A percentile compares a stretch with the other conserved stretches of the same genome.
These are phyloP conservation scores for Bombus picipes DNA, from an alignment of 1,140 invertebrate genomes.

Conservation along the genomic window DNA sequence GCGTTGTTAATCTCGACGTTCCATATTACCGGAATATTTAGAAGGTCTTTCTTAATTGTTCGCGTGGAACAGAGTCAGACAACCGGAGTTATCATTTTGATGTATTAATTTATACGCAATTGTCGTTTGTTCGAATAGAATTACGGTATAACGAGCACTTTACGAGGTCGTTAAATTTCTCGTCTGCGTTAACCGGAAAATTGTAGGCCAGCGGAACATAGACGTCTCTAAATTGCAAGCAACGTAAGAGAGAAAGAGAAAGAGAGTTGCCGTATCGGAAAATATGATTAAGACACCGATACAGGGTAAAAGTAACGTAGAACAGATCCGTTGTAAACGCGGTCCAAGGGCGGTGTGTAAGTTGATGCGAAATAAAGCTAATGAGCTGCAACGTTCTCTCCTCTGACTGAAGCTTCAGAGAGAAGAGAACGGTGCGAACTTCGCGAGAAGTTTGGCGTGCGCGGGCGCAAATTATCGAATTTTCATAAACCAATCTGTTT, in stretches of 20 bases:
- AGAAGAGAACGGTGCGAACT: background rate
- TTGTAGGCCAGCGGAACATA: background rate
- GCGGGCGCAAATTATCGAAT: background rate
- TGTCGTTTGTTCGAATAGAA: conserved; percentile 14
- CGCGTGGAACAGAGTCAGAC: background rate
- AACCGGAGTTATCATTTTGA: conserved; percentile 20
- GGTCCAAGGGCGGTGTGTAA: background rate
- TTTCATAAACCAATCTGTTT: conserved; percentile 28
- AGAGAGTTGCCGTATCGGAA: background rate
- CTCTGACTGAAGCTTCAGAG: background rate
- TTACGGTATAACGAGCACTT: conserved; percentile 33
- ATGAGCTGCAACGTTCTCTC: conserved; percentile 20
- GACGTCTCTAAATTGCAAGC: conserved; percentile 1
- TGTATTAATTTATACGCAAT: conserved; percentile 13
- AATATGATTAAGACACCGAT: background rate
- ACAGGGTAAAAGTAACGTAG: background rate
- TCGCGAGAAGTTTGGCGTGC: background rate
- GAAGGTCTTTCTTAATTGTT: background rate
- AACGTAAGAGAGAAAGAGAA: too few relatives aligned
- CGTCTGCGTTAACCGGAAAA: background rate
- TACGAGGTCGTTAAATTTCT: conserved; percentile 26
- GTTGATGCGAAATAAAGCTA: background rate
- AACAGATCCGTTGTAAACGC: background rate
- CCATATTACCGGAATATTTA: background rate
- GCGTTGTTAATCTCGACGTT: too few relatives aligned